Base-by-base conservation (phyloP, 2,113 vertebrate genomes). In the Cyanoramphus novaezelandiae region DNA sequence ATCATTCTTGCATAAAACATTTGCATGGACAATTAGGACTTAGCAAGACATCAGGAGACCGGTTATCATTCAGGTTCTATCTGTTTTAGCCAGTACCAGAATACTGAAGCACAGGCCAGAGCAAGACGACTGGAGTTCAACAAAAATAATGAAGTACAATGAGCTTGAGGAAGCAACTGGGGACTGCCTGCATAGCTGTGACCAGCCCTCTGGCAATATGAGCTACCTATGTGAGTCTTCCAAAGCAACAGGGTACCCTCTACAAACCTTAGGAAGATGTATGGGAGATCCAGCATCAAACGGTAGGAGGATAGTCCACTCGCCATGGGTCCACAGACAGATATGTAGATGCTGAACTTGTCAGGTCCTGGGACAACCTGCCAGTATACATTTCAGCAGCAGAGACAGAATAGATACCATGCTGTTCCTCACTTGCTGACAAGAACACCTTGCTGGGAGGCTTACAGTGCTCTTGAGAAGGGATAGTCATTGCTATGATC, bases 281-380 rank as follows among this genome's bases (percentile, higher is more conserved):
- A 27, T 23, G 4, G 29, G 13, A 70, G 29, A 72, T 35, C 25
- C n/a, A 72, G 44, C 27, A 74, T 62, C 53, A 80, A n/a, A 20
- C 44, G 79, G 52, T 28, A 90, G 67, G 29, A 75, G 7, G 23
- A 69, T 39, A 67, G 53, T 27, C 35, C 47, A 7, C 28, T 89
- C 47, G 44, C 14, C 44, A n/a, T 2, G 2, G 0, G 28, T 13
- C 43, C 29, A 15, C 0, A 65, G 13, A 60, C 6, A 64, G 23
- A 53, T 35, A 35, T 1, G 10, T 11, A 57, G 33, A 41, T 41
- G 35, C 49, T 68, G 52, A 92, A 79, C 11, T 20, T 57, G 24
- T 18, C 33, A 60, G 10, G 37, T 43, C 31, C 75, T 71, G 11
- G 33, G 11, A 68, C 44, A 72, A 35, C 10, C 44, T 72, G 44